phyloP scores from a whole-genome alignment of 35 echinoderm and acorn worm genomes.

The Stichopus chloronotus region DNA sequence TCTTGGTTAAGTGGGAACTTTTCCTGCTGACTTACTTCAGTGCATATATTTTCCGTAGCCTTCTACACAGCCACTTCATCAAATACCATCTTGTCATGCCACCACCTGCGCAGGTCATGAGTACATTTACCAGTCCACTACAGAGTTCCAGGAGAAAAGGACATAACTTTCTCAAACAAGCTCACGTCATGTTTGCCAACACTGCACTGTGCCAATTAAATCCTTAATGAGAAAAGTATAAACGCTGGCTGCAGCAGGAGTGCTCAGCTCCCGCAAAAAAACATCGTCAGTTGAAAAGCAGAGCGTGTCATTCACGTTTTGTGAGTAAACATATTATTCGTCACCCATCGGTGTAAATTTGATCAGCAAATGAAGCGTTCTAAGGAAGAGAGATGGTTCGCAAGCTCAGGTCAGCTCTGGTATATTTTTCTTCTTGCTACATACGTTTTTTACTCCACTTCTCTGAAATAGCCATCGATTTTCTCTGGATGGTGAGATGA shows the following conservation, averaged over 20 bases:
- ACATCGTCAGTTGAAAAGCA: neutral
- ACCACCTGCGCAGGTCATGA: no score
- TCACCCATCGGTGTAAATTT: neutral
- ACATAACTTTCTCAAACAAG: no score
- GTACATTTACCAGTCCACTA: no score
- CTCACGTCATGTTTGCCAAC: neutral
- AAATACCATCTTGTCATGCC: no score
- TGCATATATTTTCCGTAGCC: no score
- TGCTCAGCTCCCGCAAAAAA: neutral
- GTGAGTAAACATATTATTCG: constrained; percentile 32
- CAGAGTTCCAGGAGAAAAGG: no score
- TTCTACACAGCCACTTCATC: no score
- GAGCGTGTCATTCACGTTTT: neutral
- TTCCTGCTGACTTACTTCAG: no score
- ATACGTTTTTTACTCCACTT: neutral
- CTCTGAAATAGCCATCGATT: constrained; percentile 32
- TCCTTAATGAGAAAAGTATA: neutral
- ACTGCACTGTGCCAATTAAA: neutral
- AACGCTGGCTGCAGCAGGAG: neutral
- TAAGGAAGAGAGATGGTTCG: neutral
- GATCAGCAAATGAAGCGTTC: constrained; percentile 18
- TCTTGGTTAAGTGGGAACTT: no score
- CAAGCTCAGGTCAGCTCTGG: neutral
- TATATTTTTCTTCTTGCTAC: neutral
- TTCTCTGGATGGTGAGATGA: neutral